Percentiles rank a stretch among this genome's conserved stretches.
phyloP scores from a whole-genome alignment of 2,888 invertebrate species.

The Dynastes hyllus region DNA sequence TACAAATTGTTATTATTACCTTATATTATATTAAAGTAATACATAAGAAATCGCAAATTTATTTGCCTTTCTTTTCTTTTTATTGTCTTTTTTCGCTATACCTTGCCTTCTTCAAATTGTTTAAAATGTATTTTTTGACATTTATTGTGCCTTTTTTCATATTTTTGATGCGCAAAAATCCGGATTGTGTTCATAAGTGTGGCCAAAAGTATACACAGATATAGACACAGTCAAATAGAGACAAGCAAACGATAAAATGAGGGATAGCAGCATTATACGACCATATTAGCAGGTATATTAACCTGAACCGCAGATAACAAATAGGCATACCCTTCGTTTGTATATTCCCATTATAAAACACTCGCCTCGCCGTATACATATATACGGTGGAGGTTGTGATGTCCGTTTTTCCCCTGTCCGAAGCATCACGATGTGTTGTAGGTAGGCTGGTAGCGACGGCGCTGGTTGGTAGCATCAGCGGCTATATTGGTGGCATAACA shows the following conservation, averaged over 20 bases:
- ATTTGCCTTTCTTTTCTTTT: no score
- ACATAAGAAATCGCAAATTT: no score
- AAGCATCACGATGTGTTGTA: not conserved
- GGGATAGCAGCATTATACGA: conserved; percentile 32
- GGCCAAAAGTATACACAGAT: no score
- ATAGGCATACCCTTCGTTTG: conserved; percentile 46
- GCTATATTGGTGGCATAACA: conserved; percentile 48
- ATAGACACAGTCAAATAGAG: not conserved
- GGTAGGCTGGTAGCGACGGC: conserved; percentile 5
- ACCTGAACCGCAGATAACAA: conserved; percentile 50
- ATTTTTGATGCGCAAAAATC: no score
- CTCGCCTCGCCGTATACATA: conserved; percentile 5
- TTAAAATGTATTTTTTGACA: no score
- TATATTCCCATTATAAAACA: conserved; percentile 49
- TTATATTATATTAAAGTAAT: no score
- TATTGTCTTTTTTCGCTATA: no score
- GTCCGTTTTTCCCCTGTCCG: conserved; percentile 11
- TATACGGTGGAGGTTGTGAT: not conserved
- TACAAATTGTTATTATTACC: no score
- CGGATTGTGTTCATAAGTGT: no score
- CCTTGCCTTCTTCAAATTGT: no score
- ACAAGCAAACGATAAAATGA: conserved; percentile 4
- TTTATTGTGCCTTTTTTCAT: no score
- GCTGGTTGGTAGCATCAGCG: not conserved
- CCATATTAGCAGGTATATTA: conserved; percentile 52